A percentile compares a stretch with the other conserved stretches of the same genome.
These are phyloP conservation scores for Callosobruchus maculatus DNA, from an alignment of 2,888 invertebrate genomes.

Conservation along the genomic window DNA sequence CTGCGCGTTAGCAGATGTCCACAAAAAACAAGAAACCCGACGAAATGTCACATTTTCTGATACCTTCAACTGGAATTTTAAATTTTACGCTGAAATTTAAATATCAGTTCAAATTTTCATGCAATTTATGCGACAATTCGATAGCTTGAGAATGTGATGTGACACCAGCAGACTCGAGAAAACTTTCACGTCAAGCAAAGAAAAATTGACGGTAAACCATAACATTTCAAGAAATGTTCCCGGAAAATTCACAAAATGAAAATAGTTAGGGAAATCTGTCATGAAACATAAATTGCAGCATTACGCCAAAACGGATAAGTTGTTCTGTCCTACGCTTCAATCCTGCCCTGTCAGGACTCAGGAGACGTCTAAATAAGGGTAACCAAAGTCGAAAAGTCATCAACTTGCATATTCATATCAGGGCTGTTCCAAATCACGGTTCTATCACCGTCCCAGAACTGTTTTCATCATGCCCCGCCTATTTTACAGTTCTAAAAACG, in stretches of 20 bases:
- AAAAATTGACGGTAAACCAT: not conserved
- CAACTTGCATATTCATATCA: too few relatives aligned
- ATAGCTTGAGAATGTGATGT: not conserved
- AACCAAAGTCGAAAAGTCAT: too few relatives aligned
- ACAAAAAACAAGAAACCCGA: not conserved
- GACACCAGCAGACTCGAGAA: not conserved
- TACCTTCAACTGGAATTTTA: not conserved
- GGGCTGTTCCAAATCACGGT: too few relatives aligned
- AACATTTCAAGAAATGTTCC: not conserved
- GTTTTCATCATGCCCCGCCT: too few relatives aligned
- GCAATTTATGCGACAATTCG: not conserved
- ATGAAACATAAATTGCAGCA: too few relatives aligned
- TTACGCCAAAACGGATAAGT: too few relatives aligned
- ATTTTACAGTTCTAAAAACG: too few relatives aligned
- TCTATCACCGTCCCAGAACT: too few relatives aligned
- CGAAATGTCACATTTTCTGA: not conserved
- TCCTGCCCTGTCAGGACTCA: too few relatives aligned
- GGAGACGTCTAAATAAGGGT: too few relatives aligned
- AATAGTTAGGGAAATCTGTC: too few relatives aligned
- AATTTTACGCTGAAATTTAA: not conserved
- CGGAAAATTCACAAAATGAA: not conserved
- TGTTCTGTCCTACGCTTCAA: too few relatives aligned
- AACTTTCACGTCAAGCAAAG: not conserved
- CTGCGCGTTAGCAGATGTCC: slow-evolving; percentile 33
- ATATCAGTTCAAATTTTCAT: not conserved